These are phyloP conservation scores for Apogon talboti DNA, from an alignment of 2,797 vertebrate species.

Conservation along the genomic window DNA sequence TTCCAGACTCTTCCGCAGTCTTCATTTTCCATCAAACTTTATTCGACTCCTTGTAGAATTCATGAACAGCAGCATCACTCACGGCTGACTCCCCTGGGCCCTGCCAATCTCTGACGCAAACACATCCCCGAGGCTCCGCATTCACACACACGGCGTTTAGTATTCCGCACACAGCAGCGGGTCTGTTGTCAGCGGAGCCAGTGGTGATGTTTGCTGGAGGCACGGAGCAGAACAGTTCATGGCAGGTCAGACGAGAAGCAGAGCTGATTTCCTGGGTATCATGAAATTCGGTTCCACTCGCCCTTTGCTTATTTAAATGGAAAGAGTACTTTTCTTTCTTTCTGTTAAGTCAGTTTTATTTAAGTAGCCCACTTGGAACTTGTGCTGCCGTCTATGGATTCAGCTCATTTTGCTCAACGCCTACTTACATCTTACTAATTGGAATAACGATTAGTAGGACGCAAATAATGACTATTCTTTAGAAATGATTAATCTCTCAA, in stretches of 20 bases:
- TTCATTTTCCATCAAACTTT: slow-evolving; percentile 19
- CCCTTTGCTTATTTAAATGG: slow-evolving; percentile 1
- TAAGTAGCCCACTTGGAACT: no score
- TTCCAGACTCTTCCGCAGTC: neutral
- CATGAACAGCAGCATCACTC: slow-evolving; percentile 19
- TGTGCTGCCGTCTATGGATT: no score
- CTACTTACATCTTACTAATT: no score
- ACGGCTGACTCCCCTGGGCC: slow-evolving; percentile 7
- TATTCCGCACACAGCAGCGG: slow-evolving; percentile 56
- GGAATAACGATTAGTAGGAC: no score
- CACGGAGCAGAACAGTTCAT: slow-evolving; percentile 19
- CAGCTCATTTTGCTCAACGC: no score
- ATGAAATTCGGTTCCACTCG: slow-evolving; percentile 16
- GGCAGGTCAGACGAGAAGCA: slow-evolving; percentile 40
- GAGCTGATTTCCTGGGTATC: slow-evolving; percentile 23
- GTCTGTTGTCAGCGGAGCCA: slow-evolving; percentile 35
- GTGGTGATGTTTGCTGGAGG: slow-evolving; percentile 44
- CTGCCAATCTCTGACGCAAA: slow-evolving; percentile 38
- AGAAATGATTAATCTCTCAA: no score
- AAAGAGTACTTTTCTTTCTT: neutral
- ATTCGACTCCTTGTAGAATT: slow-evolving; percentile 17
- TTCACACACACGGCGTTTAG: slow-evolving; percentile 44
- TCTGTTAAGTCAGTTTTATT: neutral
- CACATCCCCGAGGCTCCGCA: slow-evolving; percentile 38
- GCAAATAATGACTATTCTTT: no score